These are phyloP conservation scores for Chrysina gloriosa DNA, from an alignment of 2,888 invertebrate genomes.

Conservation along the genomic window DNA sequence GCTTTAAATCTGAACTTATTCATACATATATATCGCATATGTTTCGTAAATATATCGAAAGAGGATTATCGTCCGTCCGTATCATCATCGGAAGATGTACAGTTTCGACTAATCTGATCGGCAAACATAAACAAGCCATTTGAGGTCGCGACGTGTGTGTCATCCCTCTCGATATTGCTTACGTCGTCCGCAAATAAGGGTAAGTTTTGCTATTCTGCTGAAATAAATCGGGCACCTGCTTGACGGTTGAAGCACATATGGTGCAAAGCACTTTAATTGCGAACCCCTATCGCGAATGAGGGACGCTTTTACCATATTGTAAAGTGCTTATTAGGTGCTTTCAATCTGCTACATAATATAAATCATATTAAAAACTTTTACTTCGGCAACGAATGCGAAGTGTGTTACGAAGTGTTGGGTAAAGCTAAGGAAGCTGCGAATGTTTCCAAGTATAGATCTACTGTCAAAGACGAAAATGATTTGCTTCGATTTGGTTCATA, in stretches of 20 bases:
- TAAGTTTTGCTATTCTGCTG: conserved; percentile 37
- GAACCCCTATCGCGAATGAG: conserved; percentile 50
- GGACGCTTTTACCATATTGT: conserved; percentile 59
- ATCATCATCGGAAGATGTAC: conserved; percentile 7
- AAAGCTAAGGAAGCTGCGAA: background rate
- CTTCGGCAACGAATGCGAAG: background rate
- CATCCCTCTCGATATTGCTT: conserved; percentile 31
- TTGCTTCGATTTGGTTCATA: too few species aligned
- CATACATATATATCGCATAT: background rate
- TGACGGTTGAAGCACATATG: conserved; percentile 54
- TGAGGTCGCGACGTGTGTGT: conserved; percentile 30
- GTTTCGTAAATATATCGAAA: background rate
- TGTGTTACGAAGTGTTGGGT: background rate
- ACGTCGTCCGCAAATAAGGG: conserved; percentile 38
- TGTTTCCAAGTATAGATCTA: too few species aligned
- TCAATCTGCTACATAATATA: conserved; percentile 36
- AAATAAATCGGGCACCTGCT: conserved; percentile 50
- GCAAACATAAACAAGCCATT: conserved; percentile 34
- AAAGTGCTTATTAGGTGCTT: conserved; percentile 56
- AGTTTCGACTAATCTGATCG: conserved; percentile 30
- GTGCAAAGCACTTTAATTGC: conserved; percentile 54
- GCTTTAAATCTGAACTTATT: background rate
- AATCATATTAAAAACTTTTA: conserved; percentile 41
- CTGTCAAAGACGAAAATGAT: too few species aligned
- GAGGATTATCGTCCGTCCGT: conserved; percentile 2